Conservation (phyloP, 1,140 invertebrate species). For the Olivierus martensii region DNA sequence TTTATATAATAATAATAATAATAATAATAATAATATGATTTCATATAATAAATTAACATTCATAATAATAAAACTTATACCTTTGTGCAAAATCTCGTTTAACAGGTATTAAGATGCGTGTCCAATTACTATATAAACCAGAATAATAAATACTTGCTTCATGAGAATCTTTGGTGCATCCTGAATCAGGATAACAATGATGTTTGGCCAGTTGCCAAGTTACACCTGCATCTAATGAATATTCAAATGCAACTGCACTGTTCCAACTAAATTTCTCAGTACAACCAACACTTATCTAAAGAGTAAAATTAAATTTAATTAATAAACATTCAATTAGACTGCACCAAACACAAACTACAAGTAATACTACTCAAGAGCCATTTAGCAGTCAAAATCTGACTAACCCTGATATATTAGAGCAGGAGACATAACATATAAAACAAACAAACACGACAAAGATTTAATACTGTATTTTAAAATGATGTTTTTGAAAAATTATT, state of each 20-base stretch:
- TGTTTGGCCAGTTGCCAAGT: slow-evolving; percentile 25
- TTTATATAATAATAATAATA: neutral
- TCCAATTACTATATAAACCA: slow-evolving; percentile 12
- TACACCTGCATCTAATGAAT: slow-evolving; percentile 29
- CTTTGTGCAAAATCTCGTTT: slow-evolving; percentile 12
- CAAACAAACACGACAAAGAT: too few species aligned
- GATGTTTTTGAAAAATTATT: too few species aligned
- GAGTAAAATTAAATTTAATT: neutral
- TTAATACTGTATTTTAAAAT: too few species aligned
- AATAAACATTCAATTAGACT: too few species aligned
- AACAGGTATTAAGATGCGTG: slow-evolving; percentile 9
- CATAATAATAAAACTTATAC: slow-evolving; percentile 1
- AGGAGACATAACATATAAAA: too few species aligned
- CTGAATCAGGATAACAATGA: slow-evolving; percentile 2
- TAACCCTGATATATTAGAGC: too few species aligned
- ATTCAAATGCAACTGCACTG: slow-evolving; percentile 26
- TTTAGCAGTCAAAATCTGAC: too few species aligned
- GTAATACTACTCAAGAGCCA: too few species aligned
- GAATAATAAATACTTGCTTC: slow-evolving; percentile 10
- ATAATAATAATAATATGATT: neutral
- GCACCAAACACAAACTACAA: too few species aligned
- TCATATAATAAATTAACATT: neutral
- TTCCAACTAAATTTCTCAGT: slow-evolving; percentile 9
- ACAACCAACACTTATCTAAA: slow-evolving; percentile 16
- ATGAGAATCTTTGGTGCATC: slow-evolving; percentile 6